Evolutionary conservation across 2,797 vertebrate genomes (phyloP), one percentile per base, ranked within the genome.

Genomic region (Gephyroberyx darwinii): DNA sequence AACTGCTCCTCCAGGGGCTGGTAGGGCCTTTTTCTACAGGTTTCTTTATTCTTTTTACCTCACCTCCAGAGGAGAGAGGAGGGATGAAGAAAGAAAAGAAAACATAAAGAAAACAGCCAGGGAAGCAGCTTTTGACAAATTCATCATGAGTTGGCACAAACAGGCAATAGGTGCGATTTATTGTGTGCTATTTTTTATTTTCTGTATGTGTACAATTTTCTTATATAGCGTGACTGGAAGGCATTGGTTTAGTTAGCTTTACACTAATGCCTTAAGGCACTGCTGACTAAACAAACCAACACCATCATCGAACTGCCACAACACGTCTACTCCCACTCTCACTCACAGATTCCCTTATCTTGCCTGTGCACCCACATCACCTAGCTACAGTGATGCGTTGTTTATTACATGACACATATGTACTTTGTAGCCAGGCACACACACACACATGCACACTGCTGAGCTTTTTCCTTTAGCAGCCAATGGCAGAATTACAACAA

Each of bases 221-320:
- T 83, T 79, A 69, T 50, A 66, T 22, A 56, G 72, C 3, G 8
- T 63, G 47, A 68, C 71, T 78, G 57, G 55, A 68, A 75, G 77
- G 54, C 35, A 47, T 13, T 8, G 17, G 39, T 80, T 87, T 69
- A 74, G 58, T 74, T 78, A 65, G 83, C 69, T 75, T 73, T 74
- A 13, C 52, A 43, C 17, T 53, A 54, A 70, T 60, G 58, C 73
- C 84, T 84, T 19, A 1, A 79, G 78, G 83, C 71, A 47, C 7
- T 67, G 80, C 82, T 81, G 86, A 90, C 81, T 75, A 85, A 83
- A 85, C 76, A 83, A 84, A 80, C 69, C 4, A 17, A 65, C 45
- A 35, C 43, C 71, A 61, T 67, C 63, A 41, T 6, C 48, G 57
- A 77, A 79, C 31, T 2, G n/a, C 19, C 65, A 50, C 35, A 71